Evolutionary conservation across 2,888 invertebrate genomes (phyloP).

Genomic region (Yponomeuta malinellus): DNA sequence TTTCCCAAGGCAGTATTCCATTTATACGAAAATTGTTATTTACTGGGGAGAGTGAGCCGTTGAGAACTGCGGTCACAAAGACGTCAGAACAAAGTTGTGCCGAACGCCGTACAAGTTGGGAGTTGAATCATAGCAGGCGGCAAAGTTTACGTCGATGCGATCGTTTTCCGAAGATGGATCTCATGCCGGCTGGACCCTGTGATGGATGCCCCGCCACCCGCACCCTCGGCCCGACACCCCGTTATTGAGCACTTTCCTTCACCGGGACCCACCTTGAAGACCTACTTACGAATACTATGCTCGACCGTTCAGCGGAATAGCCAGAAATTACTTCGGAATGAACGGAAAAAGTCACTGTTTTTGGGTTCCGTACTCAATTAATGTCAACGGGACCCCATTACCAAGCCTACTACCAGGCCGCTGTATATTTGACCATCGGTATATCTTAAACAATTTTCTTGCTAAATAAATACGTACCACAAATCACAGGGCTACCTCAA

Average conservation of each 20-base stretch:
- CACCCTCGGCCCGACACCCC: background rate
- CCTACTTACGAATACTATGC: background rate
- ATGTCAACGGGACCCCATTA: too few relatives aligned
- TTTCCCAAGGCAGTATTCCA: constrained; percentile 11
- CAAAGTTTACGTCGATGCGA: background rate
- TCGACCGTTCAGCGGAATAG: background rate
- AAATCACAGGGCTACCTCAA: too few relatives aligned
- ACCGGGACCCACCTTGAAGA: too few relatives aligned
- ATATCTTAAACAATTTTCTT: too few relatives aligned
- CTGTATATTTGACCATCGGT: too few relatives aligned
- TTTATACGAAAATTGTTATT: constrained; percentile 13
- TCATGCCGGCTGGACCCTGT: background rate
- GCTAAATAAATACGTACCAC: too few relatives aligned
- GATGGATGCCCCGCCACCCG: background rate
- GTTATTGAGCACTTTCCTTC: background rate
- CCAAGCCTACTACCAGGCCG: too few relatives aligned
- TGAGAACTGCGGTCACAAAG: constrained; percentile 1
- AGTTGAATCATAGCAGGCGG: background rate
- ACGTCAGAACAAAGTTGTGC: background rate
- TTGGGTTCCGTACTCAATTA: too few relatives aligned
- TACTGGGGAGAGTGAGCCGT: background rate
- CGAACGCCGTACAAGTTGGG: background rate
- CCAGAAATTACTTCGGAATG: background rate
- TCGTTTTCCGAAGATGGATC: constrained; percentile 1
- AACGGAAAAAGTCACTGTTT: background rate